Base-by-base conservation (phyloP, 2,797 vertebrate species). In the Spheniscus humboldti region DNA sequence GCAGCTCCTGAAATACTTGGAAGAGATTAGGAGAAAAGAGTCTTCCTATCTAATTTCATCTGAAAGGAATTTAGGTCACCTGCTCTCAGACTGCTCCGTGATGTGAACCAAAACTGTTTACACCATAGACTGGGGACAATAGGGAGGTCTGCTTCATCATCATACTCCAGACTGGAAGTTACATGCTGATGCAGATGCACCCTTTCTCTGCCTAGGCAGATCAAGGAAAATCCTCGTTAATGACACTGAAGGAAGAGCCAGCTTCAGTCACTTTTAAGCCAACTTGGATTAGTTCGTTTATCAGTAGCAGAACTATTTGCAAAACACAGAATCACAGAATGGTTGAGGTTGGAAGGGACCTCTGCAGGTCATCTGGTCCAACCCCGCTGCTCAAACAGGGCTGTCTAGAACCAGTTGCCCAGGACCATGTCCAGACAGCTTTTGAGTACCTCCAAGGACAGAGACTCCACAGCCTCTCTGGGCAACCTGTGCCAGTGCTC, bases 21-120 rank as follows among this genome's bases (percentile, higher is more conserved):
- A 72, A 92, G 93, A 92, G 20, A 71, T 71, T 76, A 92, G 74
- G 66, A 90, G 67, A 76, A 67, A 90, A 76, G 48, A 66, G 74
- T 63, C 56, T 60, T 95, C 81, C 78, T 89, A n/a, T 91, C 94
- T 69, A 87, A 71, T 63, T 94, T 88, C 41, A 86, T 94, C 72
- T 56, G 68, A 90, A 91, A 94, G 64, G 56, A 96, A 97, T 95
- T 28, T 91, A 71, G 89, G 96, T 94, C 95, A 95, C n/a, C 68
- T 1, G 8, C 80, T 91, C 78, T 94, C 72, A 87, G 80, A 74
- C 52, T 77, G 94, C 60, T 83, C 68, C 39, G 50, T 57, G 76
- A 87, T 73, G 64, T 87, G 81, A 94, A 77, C 78, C 64, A 59
- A 66, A 95, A 89, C 53, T 16, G 7, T 81, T 91, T 86, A 64